phyloP scores from a whole-genome alignment of 2,888 invertebrate species.

The Hemicrepidius hirtus region DNA sequence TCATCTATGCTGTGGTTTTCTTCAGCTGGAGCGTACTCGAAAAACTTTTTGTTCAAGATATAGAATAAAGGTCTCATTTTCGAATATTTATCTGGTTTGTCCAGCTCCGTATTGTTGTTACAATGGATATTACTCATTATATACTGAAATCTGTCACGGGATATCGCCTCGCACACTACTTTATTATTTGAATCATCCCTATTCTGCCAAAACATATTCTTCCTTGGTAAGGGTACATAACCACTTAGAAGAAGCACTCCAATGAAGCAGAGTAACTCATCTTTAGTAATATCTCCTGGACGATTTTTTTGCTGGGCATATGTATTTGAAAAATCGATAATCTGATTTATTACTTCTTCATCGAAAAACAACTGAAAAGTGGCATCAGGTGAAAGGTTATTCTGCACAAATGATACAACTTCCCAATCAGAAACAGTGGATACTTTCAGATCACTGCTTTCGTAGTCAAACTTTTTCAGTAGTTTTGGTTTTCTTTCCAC shows the following conservation, averaged over 20 bases:
- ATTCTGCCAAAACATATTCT: constrained; percentile 57
- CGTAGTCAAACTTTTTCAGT: neutral
- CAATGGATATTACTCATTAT: constrained; percentile 54
- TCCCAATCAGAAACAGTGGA: neutral
- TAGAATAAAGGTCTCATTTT: constrained; percentile 59
- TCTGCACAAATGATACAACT: too few relatives aligned
- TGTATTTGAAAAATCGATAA: constrained; percentile 26
- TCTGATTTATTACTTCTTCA: constrained; percentile 19
- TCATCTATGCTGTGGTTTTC: constrained; percentile 63
- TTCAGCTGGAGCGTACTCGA: constrained; percentile 58
- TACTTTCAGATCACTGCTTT: too few relatives aligned
- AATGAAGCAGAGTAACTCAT: constrained; percentile 53
- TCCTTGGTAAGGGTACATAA: constrained; percentile 57
- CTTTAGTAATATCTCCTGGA: constrained; percentile 30
- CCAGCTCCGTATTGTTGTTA: constrained; percentile 56
- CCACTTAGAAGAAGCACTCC: constrained; percentile 61
- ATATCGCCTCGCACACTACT: constrained; percentile 33
- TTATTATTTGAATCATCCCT: constrained; percentile 50
- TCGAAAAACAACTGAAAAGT: constrained; percentile 34
- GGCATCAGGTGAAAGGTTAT: constrained; percentile 8
- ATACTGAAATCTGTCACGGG: constrained; percentile 36
- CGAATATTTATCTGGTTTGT: constrained; percentile 59
- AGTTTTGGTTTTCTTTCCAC: constrained; percentile 25
- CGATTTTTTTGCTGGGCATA: constrained; percentile 47
- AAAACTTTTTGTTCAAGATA: constrained; percentile 58